These are phyloP conservation scores for Thalassarche chlororhynchos DNA, from an alignment of 2,113 vertebrate species.

Conservation along the genomic window DNA sequence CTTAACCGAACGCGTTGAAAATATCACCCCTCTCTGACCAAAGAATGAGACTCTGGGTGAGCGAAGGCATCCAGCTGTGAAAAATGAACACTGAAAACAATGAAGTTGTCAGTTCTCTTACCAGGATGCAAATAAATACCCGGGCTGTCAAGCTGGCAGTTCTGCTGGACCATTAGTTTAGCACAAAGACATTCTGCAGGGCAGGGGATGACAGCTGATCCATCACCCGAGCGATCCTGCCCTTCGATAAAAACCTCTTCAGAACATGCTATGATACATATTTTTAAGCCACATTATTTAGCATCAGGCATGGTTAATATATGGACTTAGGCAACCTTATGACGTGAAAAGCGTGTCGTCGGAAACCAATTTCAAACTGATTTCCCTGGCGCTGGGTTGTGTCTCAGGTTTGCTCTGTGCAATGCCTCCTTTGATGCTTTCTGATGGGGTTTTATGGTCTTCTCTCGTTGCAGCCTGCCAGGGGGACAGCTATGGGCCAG, in stretches of 20 bases:
- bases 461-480: conserved; percentile 54
- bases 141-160: conserved; percentile 41
- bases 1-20: conserved; percentile 34
- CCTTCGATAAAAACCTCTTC: conserved; percentile 24
- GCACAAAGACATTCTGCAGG: conserved; percentile 73
- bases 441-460: neutral
- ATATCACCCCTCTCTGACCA: conserved; percentile 58
- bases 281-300: conserved; percentile 24
- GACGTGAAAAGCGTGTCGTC: neutral
- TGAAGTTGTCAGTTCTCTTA: conserved; percentile 78
- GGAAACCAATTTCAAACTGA: neutral
- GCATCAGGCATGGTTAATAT: neutral
- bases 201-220: conserved; percentile 64
- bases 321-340: neutral
- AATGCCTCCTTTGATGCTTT: neutral
- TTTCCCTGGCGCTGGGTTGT: neutral
- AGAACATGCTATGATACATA: conserved; percentile 11
- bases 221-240: conserved; percentile 35
- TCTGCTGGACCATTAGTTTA: conserved; percentile 78
- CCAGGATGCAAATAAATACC: conserved; percentile 79
- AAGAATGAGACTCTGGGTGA: conserved; percentile 64
- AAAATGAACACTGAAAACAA: conserved; percentile 79
- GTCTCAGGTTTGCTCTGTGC: neutral
- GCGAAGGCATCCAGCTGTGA: conserved; percentile 71
- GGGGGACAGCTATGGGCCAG: conserved; percentile 42